phyloP scores from a whole-genome alignment of 2,113 vertebrate genomes.

The Ciconia maguari region DNA sequence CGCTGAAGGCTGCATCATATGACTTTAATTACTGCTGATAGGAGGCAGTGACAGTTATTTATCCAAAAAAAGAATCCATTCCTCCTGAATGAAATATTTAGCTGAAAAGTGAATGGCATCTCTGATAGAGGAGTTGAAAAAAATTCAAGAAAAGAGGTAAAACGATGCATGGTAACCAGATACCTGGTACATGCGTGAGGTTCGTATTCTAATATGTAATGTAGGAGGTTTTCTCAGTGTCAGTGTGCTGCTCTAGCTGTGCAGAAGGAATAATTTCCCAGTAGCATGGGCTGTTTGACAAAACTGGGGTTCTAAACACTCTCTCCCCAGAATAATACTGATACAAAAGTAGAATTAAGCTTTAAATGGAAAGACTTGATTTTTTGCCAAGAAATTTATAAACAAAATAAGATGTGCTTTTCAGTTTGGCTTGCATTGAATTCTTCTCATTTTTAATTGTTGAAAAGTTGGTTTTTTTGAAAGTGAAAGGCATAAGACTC shows the following conservation, averaged over 20 bases:
- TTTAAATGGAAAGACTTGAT: background rate
- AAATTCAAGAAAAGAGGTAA: background rate
- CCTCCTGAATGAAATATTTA: background rate
- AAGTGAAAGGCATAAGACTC: background rate
- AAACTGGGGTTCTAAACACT: background rate
- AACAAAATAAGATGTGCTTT: background rate
- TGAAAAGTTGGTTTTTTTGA: background rate
- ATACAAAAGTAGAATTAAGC: background rate
- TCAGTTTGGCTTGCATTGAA: background rate
- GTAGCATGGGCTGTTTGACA: background rate
- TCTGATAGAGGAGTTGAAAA: background rate
- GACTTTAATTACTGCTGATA: slow-evolving; percentile 28
- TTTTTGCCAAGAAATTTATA: background rate
- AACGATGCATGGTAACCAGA: background rate
- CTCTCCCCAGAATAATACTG: background rate
- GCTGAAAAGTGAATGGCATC: slow-evolving; percentile 6
- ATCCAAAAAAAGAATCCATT: background rate
- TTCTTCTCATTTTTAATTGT: background rate
- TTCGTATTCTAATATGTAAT: background rate
- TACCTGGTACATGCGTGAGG: background rate
- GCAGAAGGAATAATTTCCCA: background rate
- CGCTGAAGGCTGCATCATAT: background rate
- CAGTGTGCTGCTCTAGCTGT: background rate
- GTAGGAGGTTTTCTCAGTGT: background rate
- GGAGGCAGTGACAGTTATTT: slow-evolving; percentile 9